Conservation (phyloP, 2,113 vertebrate genomes). For the Marcusenius ussheri region DNA sequence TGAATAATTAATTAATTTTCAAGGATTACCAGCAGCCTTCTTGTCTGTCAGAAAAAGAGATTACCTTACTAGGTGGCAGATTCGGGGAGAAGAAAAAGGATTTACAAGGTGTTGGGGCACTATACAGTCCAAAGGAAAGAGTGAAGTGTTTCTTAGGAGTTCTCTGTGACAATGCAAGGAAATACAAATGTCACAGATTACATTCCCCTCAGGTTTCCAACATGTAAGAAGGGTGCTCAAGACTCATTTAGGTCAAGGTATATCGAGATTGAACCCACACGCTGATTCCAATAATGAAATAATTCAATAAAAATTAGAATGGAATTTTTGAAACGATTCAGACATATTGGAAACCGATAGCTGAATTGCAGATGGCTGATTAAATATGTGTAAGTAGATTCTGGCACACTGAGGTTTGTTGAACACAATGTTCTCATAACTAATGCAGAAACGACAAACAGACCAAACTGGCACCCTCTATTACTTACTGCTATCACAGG, state of each 20-base stretch:
- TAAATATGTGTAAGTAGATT: slow-evolving; percentile 37
- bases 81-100: neutral
- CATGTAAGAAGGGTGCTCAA: neutral
- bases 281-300: neutral
- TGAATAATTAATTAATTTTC: slow-evolving; percentile 18
- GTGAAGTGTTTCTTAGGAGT: neutral
- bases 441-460: slow-evolving; percentile 41
- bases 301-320: neutral
- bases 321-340: slow-evolving; percentile 15
- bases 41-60: slow-evolving; percentile 14
- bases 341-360: slow-evolving; percentile 21
- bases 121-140: neutral
- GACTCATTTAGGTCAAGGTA: neutral
- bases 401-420: slow-evolving; percentile 36
- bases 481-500: slow-evolving; percentile 29
- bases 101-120: slow-evolving; percentile 1
- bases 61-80: slow-evolving; percentile 17
- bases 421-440: slow-evolving; percentile 40
- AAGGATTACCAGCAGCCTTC: slow-evolving; percentile 9
- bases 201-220: neutral
- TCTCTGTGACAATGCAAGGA: neutral
- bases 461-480: slow-evolving; percentile 32
- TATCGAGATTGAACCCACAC: neutral
- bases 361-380: slow-evolving; percentile 32
- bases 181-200: neutral